phyloP scores from a whole-genome alignment of 2,888 invertebrate genomes.

The Parnassius apollo region DNA sequence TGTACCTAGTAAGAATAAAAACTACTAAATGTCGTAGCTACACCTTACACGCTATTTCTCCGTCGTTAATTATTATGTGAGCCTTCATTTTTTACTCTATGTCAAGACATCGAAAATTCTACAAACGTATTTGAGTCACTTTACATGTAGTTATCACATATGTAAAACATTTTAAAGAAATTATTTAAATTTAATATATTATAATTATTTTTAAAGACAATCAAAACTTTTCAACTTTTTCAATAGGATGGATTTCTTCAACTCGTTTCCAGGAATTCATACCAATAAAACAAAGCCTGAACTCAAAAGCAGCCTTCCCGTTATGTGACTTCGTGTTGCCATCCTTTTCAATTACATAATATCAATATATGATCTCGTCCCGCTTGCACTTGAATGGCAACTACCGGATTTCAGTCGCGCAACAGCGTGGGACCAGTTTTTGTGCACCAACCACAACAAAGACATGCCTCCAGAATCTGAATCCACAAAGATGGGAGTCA shows the following conservation, averaged over 20 bases:
- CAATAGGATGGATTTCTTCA: conserved; percentile 38
- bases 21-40: conserved; percentile 19
- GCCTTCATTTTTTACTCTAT: conserved; percentile 12
- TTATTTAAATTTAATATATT: no score
- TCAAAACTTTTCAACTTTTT: conserved; percentile 31
- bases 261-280: conserved; percentile 53
- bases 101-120: no score
- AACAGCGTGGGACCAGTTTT: conserved; percentile 71
- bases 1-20: conserved; percentile 46
- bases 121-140: no score
- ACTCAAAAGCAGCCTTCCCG: conserved; percentile 56
- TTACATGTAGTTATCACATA: no score
- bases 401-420: conserved; percentile 58
- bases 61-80: conserved; percentile 17
- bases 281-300: conserved; percentile 48
- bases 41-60: conserved; percentile 24
- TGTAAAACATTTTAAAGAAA: no score
- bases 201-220: conserved; percentile 26
- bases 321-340: conserved; percentile 52
- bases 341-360: conserved; percentile 43
- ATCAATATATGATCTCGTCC: conserved; percentile 40
- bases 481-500: conserved; percentile 38
- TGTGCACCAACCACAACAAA: conserved; percentile 47
- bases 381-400: conserved; percentile 68
- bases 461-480: conserved; percentile 38